Base-by-base conservation (phyloP, 2,113 vertebrate species). In the Tyrannus savana region DNA sequence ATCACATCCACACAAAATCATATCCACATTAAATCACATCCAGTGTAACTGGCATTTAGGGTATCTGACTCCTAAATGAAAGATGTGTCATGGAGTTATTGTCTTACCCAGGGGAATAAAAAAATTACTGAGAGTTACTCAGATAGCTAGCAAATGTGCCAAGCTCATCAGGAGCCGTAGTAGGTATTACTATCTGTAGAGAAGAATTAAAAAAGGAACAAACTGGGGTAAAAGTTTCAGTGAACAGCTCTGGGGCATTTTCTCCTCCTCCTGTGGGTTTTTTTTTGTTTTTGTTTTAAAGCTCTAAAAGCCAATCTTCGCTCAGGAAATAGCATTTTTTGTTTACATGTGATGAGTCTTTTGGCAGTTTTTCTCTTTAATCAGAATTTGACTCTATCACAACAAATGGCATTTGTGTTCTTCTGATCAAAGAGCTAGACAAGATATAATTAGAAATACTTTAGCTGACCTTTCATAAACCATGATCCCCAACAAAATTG, bases 401-500 rank as follows among this genome's bases (percentile, higher is more conserved):
- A 97, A 94, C 84, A 96, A 96, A 96, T 95, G 96, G 58, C 88
- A 85, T 47, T 84, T 94, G 87, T 91, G 93, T 92, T 96, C 93
- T 94, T 97, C 87, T 56, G 52, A 94, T 85, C 64, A 90, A 94
- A 63, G 77, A 83, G 21, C 79, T 96, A 74, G 86, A 96, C 87
- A 89, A 96, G 59, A 94, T 95, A 80, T 94, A 97, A 98, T 98
- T 98, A 97, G 95, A 98, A 98, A 98, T 91, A 97, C 93, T 97
- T 97, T 76, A 84, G 87, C 88, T 98, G 98, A 98, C 98, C 98
- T 98, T 98, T 98, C 82, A 89, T 96, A 97, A 97, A 91, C 94
- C 96, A 84, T 76, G 90, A 86, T 97, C 88, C 96, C 96, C 83
- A 96, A 96, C 95, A 95, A 98, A 97, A 97, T 82, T 96, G 96